Conservation (phyloP, 2,797 vertebrate species). For the Benthosema pterotum region DNA sequence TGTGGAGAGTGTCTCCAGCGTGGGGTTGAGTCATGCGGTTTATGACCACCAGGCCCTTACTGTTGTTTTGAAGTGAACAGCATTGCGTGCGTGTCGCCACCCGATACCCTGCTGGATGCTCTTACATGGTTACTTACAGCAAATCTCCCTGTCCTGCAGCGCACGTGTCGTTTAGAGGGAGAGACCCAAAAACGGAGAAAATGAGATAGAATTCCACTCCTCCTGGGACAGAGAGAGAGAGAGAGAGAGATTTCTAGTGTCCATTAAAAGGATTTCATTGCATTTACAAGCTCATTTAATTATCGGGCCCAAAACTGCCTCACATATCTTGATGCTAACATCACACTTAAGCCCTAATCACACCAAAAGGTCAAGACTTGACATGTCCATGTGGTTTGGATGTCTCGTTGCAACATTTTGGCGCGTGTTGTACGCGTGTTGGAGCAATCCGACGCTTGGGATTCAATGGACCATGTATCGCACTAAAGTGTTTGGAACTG, state of each 20-base stretch:
- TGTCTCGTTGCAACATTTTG: too few relatives aligned
- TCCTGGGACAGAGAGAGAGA: background rate
- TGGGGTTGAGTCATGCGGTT: conserved; percentile 5
- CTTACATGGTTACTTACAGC: conserved; percentile 13
- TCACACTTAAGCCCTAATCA: too few relatives aligned
- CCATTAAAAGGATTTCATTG: conserved; percentile 32
- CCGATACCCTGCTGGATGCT: background rate
- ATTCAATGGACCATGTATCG: too few relatives aligned
- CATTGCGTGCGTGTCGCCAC: conserved; percentile 19
- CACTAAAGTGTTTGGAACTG: too few relatives aligned
- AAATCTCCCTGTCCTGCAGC: conserved; percentile 19
- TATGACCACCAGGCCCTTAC: conserved; percentile 10
- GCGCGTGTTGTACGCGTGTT: too few relatives aligned
- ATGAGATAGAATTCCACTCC: background rate
- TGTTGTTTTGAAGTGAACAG: background rate
- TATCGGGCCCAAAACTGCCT: background rate
- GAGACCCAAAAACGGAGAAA: background rate
- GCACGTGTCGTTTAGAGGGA: background rate
- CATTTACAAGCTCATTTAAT: conserved; percentile 28
- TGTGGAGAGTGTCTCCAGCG: too few relatives aligned
- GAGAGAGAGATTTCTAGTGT: conserved; percentile 1
- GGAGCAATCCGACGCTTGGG: too few relatives aligned
- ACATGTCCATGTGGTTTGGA: too few relatives aligned
- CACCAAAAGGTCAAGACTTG: too few relatives aligned
- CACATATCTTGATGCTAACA: conserved; percentile 24